Evolutionary conservation across 2,797 vertebrate species (phyloP).

Genomic region (Chelonia mydas): DNA sequence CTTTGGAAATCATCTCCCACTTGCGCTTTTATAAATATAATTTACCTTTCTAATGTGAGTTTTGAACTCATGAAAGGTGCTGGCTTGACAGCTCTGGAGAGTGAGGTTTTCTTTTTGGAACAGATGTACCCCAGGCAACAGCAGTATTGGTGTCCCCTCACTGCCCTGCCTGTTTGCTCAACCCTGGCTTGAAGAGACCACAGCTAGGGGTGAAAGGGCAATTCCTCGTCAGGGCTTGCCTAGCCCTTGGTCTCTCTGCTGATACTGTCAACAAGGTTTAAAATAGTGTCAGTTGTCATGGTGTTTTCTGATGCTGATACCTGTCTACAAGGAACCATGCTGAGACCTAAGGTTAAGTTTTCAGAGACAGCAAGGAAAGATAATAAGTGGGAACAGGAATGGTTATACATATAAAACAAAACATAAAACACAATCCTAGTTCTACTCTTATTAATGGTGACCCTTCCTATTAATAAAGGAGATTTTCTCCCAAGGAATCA

Average conservation of each 20-base stretch:
- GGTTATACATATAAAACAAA: background rate
- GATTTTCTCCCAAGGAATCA: background rate
- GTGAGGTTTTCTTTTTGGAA: background rate
- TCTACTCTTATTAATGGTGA: background rate
- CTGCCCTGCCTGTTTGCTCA: background rate
- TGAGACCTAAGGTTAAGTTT: background rate
- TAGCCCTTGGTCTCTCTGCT: background rate
- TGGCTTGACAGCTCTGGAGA: constrained; percentile 1
- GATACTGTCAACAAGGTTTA: background rate
- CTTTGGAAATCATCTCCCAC: constrained; percentile 58
- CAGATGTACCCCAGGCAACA: constrained; percentile 3
- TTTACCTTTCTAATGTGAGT: constrained; percentile 47
- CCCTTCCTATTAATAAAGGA: background rate
- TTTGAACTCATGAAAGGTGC: background rate
- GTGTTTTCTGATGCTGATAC: fast-evolving
- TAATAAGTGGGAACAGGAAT: background rate
- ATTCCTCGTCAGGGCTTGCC: background rate
- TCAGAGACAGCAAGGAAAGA: background rate
- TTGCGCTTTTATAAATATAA: constrained; percentile 22
- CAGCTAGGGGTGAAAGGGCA: background rate
- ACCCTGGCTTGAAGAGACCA: background rate
- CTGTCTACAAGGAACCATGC: background rate
- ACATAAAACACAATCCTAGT: background rate
- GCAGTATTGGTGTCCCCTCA: background rate
- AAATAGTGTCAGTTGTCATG: background rate